Base-by-base conservation (phyloP, 2,888 invertebrate species). In the Phalera bucephala region DNA sequence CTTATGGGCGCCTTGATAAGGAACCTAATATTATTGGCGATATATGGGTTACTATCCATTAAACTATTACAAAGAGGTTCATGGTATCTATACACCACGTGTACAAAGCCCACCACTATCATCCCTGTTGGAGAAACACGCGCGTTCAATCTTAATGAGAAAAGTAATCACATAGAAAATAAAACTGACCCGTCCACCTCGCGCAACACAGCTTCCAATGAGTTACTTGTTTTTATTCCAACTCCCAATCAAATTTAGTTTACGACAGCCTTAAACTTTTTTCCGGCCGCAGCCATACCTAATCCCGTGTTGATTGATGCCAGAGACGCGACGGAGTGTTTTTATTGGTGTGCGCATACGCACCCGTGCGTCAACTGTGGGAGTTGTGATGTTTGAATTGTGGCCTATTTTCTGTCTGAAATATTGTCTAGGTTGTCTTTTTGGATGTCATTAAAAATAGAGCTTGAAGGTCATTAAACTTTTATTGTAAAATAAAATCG, bases 331-430 rank as follows among this genome's bases (percentile, higher is more conserved):
- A n/a, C 15, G 15, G 8, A n/a, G 9, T 15, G 14, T 4, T 28
- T 28, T 15, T 28, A 28, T 28, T 10, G 15, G n/a, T 6, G 17
- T 45, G 49, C 42, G 59, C 31, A 19, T 10, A 35, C 49, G 49
- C 40, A 51, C 36, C 34, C 29, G 20, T 26, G 40, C 37, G 40
- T 54, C 57, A 35, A 50, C 52, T 52, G 15, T n/a, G 9, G 15
- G 10, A 7, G 30, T 27, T 40, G 12, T 23, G 41, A 40, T 43
- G 39, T 9, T 33, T 49, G 48, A 56, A n/a, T 51, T 35, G n/a
- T n/a, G 40, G 27, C 10, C 15, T 5, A 15, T 12, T 28, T 28
- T 28, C 28, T 28, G 9, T 5, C 9, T 15, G 28, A 28, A 15
- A 27, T 27, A 15, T 26, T 13, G 7, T 8, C 12, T 4, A 8